A percentile compares a stretch with the other conserved stretches of the same genome.
Conservation (phyloP, 1,140 invertebrate genomes). For the Atopsyche davidsoni region DNA sequence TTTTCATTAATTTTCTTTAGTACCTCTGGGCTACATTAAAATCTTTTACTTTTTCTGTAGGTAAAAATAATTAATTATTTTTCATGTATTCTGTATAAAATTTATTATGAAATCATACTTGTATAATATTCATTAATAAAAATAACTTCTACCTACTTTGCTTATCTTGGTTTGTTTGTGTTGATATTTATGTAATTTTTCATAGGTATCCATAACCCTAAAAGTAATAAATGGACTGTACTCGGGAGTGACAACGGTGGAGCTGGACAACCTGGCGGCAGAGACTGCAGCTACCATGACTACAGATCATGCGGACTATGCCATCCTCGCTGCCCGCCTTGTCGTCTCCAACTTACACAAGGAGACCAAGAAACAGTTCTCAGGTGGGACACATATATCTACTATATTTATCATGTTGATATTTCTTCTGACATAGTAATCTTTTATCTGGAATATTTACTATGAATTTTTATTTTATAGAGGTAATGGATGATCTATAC, state of each 20-base stretch:
- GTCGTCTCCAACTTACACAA: conserved; percentile 97
- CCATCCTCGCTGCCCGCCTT: conserved; percentile 89
- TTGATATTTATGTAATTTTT: too few species aligned
- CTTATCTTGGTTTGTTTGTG: too few species aligned
- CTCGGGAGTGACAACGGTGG: conserved; percentile 91
- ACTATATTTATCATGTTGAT: not conserved
- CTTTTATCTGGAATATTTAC: not conserved
- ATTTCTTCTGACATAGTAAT: too few species aligned
- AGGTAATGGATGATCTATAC: conserved; percentile 86
- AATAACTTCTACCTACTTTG: too few species aligned
- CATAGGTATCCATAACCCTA: conserved; percentile 72
- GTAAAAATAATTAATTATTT: too few species aligned
- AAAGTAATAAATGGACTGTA: conserved; percentile 93
- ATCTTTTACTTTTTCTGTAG: too few species aligned
- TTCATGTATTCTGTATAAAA: too few species aligned
- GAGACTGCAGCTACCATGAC: conserved; percentile 96
- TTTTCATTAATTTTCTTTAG: too few species aligned
- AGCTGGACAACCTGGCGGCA: conserved; percentile 94
- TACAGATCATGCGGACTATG: conserved; percentile 95
- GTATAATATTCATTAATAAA: too few species aligned
- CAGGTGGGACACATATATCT: conserved; percentile 63
- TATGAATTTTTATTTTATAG: conserved; percentile 51
- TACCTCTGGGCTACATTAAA: too few species aligned
- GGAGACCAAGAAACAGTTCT: conserved; percentile 87
- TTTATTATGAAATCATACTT: too few species aligned